Base-by-base conservation (phyloP, 2,113 vertebrate genomes). In the Onychorhynchus coronatus region DNA sequence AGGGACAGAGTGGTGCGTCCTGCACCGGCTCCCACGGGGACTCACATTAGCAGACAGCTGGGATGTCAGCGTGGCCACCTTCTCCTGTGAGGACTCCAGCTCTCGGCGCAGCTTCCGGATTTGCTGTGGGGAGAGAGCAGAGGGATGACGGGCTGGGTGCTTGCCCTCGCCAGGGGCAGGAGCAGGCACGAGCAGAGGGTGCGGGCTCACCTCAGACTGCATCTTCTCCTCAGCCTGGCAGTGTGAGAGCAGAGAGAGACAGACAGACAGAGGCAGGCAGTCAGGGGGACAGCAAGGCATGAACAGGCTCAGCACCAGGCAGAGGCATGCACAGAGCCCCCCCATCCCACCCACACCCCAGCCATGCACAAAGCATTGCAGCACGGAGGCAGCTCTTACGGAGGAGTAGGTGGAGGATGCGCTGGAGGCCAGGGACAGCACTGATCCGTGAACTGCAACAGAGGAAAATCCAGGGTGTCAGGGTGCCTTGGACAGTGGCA, bases 191-290 rank as follows among this genome's bases (percentile, higher is more conserved):
- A 95, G 92, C 88, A 81, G 70, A 78, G 74, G 73, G 88, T 30
- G 47, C 61, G 44, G 74, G 95, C 78, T 94, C 95, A 99, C 99
- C 98, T 99, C 99, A 18, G 99, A 99, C 91, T 99, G 99, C 98
- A 99, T 99, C 98, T 99, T 99, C 97, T 99, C 99, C 98, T 99
- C 99, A 97, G 99, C 99, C 99, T 99, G 98, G 96, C 31, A 80
- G 97, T 62, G 7, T 33, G 63, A 96, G 85, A 97, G 94, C 96
- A 97, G 98, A 97, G 97, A 97, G 91, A 95, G 93, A 98, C 88
- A 98, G 91, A 98, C 94, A 97, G 95, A 99, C 97, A 98, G 94
- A 98, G 91, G 94, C 73, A 72, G 88, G 95, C 81, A 95, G 92
- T 97, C 94, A 97, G 95, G 84, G 88, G 74, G 95, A 68, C 85